Evolutionary conservation across 30 jellyfish, hydroid and myxozoan genomes (phyloP), one percentile per base, ranked within the genome.

Genomic region (Phacellophora camtschatica): DNA sequence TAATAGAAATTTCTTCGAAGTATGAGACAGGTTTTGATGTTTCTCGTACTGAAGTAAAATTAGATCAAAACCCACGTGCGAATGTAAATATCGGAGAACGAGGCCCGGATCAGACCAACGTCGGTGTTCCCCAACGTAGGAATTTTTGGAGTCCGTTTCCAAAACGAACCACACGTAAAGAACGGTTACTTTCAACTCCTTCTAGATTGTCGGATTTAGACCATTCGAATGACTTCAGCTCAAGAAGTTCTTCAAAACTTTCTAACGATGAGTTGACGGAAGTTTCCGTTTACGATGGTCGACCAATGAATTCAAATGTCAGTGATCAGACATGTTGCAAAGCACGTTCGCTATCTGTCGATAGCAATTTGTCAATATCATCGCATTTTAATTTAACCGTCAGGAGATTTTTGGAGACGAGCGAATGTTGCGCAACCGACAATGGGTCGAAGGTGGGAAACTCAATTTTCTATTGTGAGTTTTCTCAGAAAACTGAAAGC

Each of bases 381-480:
- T 49, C 74, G 13, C 72, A 72, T 33, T 72, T 72, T 45, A 61
- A 72, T 30, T 18, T 62, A 12, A 72, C 86, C 5, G 74, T 72
- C 30, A 31, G 62, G 43, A 33, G 66, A 53, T 13, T 72, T 53
- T 41, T 72, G 74, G 72, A 67, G 15, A 42, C 86, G 29, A 72
- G 56, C 20, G 48, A 67, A 23, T 24, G 28, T 15, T 23, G 51
- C 11, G 23, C 72, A 0, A 34, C 74, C 51, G 64, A 49, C n/a
- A n/a, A n/a, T n/a, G n/a, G n/a, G 16, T 7, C 49, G 1, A 56
- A 37, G 6, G 53, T 72, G 12, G 86, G 86, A 6, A 37, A 50
- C 20, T 72, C 86, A 4, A 56, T 32, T 30, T 72, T 72, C 34
- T 72, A 72, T n/a, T 56, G 46, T 7, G 39, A 36, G 5, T 28